Conservation (phyloP, 35 echinoderm and acorn worm genomes). For the Amphiura filiformis region DNA sequence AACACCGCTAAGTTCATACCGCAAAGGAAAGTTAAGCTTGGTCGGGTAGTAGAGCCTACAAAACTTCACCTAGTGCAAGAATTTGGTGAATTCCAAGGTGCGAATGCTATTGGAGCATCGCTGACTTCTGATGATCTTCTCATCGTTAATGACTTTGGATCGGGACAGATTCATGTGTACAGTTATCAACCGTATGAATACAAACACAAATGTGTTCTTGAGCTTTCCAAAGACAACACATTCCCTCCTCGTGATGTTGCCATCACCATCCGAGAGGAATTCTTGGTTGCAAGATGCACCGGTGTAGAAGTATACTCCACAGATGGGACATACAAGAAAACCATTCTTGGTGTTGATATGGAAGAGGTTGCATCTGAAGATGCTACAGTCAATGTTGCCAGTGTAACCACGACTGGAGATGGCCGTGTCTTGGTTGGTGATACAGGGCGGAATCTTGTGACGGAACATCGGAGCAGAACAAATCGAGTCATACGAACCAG, state of each 20-base stretch:
- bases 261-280: not conserved
- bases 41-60: not conserved
- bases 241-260: not conserved
- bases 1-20: not conserved
- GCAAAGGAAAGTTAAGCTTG: not conserved
- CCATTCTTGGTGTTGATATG: not conserved
- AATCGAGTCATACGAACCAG: not conserved
- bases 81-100: not conserved
- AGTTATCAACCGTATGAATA: not conserved
- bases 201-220: not conserved
- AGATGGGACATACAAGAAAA: not conserved
- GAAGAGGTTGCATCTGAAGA: not conserved
- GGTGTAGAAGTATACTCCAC: not conserved
- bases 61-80: not conserved
- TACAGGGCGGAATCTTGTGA: not conserved
- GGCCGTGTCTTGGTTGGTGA: not conserved
- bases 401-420: not conserved
- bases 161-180: not conserved
- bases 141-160: not conserved
- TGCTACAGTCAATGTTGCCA: not conserved
- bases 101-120: not conserved
- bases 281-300: slow-evolving; percentile 2
- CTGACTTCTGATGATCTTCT: not conserved
- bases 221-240: not conserved
- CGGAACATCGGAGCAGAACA: not conserved